A percentile compares a stretch with the other conserved stretches of the same genome.
Evolutionary conservation across 23 tunicate genomes (phyloP).

Genomic region (Halocynthia aurantium): DNA sequence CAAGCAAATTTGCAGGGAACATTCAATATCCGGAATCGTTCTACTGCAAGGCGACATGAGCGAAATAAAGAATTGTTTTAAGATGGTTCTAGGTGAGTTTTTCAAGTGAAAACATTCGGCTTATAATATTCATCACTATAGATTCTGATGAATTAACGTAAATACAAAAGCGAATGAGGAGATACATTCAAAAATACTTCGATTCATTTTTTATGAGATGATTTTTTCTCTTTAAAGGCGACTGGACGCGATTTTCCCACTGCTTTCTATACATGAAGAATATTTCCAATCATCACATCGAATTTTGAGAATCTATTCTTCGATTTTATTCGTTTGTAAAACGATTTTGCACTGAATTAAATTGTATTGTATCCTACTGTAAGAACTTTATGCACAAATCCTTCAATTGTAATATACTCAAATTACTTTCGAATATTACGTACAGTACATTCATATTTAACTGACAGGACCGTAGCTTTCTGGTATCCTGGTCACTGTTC

Average conservation of each 20-base stretch:
- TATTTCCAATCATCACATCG: no score
- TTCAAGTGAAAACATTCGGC: no score
- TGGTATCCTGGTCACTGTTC: constrained; percentile 5
- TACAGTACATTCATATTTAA: background rate
- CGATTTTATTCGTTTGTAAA: no score
- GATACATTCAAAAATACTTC: background rate
- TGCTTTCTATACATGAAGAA: constrained; percentile 3
- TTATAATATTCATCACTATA: no score
- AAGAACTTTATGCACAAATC: no score
- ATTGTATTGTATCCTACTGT: no score
- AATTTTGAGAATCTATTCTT: no score
- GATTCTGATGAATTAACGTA: no score
- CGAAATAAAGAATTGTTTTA: constrained; percentile 1
- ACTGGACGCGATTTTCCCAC: constrained; percentile 27
- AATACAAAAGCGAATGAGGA: background rate
- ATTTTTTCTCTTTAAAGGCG: constrained; percentile 6
- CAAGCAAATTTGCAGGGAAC: constrained; percentile 11
- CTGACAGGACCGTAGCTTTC: constrained; percentile 3
- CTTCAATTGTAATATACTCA: no score
- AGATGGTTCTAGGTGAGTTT: constrained; percentile 16
- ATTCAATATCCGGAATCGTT: constrained; percentile 14
- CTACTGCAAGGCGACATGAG: constrained; percentile 7
- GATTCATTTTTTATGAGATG: background rate
- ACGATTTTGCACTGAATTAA: no score
- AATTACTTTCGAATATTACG: no score